Evolutionary conservation across 2,113 vertebrate species (phyloP).

Genomic region (Corvus hawaiiensis): DNA sequence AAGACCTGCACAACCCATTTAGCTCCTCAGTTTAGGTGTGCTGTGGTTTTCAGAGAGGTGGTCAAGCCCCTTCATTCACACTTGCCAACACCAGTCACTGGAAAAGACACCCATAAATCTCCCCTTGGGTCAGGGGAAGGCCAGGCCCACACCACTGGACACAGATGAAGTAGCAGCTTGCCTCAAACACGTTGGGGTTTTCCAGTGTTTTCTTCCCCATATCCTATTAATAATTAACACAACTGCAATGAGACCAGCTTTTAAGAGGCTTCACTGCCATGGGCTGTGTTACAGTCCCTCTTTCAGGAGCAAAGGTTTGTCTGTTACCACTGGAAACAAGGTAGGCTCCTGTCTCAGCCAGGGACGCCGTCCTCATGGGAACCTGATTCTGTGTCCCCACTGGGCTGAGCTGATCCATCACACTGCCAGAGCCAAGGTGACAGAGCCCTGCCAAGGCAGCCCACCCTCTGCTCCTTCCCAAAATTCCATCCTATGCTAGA

Average conservation of each 20-base stretch:
- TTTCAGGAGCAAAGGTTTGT: constrained; percentile 34
- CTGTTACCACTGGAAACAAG: neutral
- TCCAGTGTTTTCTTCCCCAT: constrained; percentile 56
- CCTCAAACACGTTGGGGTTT: constrained; percentile 56
- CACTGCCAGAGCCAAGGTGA: fast-evolving
- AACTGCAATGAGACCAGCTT: constrained; percentile 44
- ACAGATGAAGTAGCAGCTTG: constrained; percentile 8
- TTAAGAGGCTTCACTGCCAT: constrained; percentile 48
- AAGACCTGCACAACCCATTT: neutral
- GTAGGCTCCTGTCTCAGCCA: neutral
- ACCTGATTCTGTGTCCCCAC: neutral
- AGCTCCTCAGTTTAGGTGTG: neutral
- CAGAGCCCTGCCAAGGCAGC: neutral
- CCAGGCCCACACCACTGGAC: neutral
- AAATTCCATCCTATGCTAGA: neutral
- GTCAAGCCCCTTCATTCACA: neutral
- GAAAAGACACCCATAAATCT: neutral
- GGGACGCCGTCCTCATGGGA: neutral
- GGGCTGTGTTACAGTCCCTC: neutral
- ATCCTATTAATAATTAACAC: constrained; percentile 71
- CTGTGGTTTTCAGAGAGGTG: neutral
- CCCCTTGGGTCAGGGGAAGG: neutral
- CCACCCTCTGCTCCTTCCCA: neutral
- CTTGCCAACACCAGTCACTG: neutral
- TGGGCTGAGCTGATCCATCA: neutral